Evolutionary conservation across 2,113 vertebrate species (phyloP).

Genomic region (Amazona guildingii): DNA sequence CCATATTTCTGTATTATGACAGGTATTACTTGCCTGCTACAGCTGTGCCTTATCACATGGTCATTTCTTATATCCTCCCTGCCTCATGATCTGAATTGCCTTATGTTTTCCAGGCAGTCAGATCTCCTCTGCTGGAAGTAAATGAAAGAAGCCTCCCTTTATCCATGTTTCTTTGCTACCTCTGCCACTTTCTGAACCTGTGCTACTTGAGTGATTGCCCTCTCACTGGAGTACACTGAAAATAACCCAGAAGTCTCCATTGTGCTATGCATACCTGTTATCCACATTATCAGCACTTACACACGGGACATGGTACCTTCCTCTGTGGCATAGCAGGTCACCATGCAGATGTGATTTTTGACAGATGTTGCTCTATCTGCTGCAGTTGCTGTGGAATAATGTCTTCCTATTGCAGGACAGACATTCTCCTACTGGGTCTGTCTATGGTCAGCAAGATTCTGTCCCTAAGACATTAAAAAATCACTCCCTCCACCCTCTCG

Average conservation of each 20-base stretch:
- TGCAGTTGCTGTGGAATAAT: not conserved
- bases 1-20: not conserved
- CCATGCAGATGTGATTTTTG: not conserved
- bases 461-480: accelerated
- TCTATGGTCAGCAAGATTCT: not conserved
- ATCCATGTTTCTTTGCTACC: not conserved
- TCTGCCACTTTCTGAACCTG: not conserved
- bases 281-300: not conserved
- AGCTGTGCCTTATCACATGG: not conserved
- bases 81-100: not conserved
- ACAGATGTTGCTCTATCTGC: not conserved
- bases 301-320: accelerated
- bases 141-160: not conserved
- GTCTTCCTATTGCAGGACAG: not conserved
- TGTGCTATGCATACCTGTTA: not conserved
- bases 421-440: not conserved
- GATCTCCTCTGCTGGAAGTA: not conserved
- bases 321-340: not conserved
- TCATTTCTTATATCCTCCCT: not conserved
- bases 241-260: not conserved
- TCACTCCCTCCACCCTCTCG: not conserved
- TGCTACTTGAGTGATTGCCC: not conserved
- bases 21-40: not conserved
- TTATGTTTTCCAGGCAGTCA: not conserved
- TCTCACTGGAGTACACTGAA: accelerated